phyloP scores from a whole-genome alignment of 2,113 vertebrate genomes.

The Mugil cephalus region DNA sequence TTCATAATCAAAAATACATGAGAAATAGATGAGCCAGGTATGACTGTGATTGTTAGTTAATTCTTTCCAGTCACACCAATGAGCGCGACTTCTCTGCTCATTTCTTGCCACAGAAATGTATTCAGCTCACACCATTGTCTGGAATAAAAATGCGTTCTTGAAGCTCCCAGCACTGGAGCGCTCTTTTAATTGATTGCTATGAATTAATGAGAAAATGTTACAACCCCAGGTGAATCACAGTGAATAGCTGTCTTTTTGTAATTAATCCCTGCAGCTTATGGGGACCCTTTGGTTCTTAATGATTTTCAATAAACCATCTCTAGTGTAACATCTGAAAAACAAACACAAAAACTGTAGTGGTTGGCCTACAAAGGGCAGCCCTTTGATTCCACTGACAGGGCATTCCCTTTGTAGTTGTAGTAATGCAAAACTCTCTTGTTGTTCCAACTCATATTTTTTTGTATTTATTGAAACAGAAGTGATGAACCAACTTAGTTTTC shows the following conservation, averaged over 20 bases:
- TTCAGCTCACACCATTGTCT: background rate
- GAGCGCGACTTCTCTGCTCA: background rate
- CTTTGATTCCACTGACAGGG: too few species aligned
- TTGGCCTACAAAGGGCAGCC: too few species aligned
- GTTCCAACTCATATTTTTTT: too few species aligned
- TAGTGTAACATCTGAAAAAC: background rate
- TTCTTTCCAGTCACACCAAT: too few species aligned
- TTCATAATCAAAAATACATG: background rate
- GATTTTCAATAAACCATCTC: constrained; percentile 13
- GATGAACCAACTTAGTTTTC: too few species aligned
- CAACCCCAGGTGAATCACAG: constrained; percentile 2
- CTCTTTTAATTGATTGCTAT: constrained; percentile 24
- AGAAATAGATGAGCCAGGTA: background rate
- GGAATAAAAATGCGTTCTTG: background rate
- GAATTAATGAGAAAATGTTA: constrained; percentile 26
- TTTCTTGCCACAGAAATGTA: background rate
- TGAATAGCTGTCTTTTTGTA: constrained; percentile 7
- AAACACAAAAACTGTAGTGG: background rate
- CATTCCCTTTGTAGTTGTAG: too few species aligned
- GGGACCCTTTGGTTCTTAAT: background rate
- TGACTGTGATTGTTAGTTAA: background rate
- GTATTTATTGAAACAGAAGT: too few species aligned
- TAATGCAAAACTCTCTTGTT: too few species aligned
- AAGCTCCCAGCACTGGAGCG: constrained; percentile 6
- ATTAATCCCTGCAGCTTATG: constrained; percentile 29